Evolutionary conservation across 2,113 vertebrate species (phyloP).

Genomic region (Nycticebus coucang): DNA sequence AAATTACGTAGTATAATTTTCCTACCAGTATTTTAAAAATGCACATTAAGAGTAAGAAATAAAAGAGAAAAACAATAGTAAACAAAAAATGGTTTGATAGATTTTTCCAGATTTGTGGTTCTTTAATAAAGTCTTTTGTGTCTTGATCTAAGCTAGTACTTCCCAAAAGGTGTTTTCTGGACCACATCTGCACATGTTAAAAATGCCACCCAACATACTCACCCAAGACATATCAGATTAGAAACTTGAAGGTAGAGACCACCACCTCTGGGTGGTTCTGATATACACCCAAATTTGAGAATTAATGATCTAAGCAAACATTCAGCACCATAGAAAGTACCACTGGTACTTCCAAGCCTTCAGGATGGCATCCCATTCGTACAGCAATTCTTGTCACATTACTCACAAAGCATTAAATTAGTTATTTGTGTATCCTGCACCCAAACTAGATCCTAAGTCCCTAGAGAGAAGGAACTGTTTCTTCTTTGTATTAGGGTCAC

Average conservation of each 20-base stretch:
- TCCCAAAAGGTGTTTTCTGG: neutral
- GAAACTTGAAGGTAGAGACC: neutral
- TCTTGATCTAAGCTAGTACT: neutral
- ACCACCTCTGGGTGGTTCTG: neutral
- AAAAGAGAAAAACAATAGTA: neutral
- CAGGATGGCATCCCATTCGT: neutral
- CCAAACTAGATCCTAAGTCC: neutral
- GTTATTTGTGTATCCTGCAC: neutral
- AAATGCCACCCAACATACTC: neutral
- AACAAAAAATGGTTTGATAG: constrained; percentile 26
- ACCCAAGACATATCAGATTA: neutral
- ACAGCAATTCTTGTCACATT: neutral
- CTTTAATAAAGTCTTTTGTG: neutral
- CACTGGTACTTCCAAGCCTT: neutral
- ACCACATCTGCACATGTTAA: neutral
- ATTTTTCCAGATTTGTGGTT: neutral
- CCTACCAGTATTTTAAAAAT: neutral
- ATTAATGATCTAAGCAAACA: neutral
- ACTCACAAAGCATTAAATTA: neutral
- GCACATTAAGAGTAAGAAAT: neutral
- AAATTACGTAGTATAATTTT: neutral
- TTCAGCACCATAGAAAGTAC: neutral
- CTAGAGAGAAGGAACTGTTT: neutral
- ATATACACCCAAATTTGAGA: neutral
- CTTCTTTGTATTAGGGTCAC: neutral